Evolutionary conservation across 1,140 invertebrate species (phyloP).

Genomic region (Drosophila fuyamai): DNA sequence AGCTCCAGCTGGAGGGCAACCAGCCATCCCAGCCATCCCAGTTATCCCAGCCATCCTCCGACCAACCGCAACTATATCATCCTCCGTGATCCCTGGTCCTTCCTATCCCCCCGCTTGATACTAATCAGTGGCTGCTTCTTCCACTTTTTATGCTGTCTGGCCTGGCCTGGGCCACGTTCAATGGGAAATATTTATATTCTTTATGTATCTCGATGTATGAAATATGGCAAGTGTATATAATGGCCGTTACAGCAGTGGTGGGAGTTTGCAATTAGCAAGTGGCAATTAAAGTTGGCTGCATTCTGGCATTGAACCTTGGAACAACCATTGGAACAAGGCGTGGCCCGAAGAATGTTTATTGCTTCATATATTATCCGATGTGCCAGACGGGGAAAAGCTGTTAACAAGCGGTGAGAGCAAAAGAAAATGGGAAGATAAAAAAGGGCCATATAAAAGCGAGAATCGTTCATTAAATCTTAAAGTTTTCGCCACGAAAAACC

Average conservation of each 20-base stretch:
- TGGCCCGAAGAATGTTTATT: conserved; percentile 32
- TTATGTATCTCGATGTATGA: conserved; percentile 68
- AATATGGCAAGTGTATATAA: conserved; percentile 71
- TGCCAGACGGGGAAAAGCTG: not conserved
- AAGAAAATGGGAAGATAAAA: not conserved
- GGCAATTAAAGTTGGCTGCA: conserved; percentile 73
- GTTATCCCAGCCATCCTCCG: not conserved
- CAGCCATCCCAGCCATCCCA: conserved; percentile 39
- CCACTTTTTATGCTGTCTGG: conserved; percentile 64
- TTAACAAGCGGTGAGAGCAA: not conserved
- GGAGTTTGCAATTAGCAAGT: conserved; percentile 76
- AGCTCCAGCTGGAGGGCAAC: conserved; percentile 49
- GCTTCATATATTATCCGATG: conserved; percentile 46
- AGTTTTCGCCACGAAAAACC: not conserved
- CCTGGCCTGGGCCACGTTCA: conserved; percentile 32
- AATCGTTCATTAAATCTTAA: conserved; percentile 12
- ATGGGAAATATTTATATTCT: conserved; percentile 42
- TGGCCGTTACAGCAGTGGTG: conserved; percentile 38
- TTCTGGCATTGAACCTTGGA: conserved; percentile 49
- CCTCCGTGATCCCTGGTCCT: conserved; percentile 20
- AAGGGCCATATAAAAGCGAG: not conserved
- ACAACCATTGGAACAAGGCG: conserved; percentile 1
- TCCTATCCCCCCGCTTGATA: conserved; percentile 57
- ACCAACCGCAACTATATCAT: conserved; percentile 53
- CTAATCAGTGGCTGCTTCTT: conserved; percentile 72